Conservation (phyloP, 2,888 invertebrate species). For the Mythimna albipuncta region DNA sequence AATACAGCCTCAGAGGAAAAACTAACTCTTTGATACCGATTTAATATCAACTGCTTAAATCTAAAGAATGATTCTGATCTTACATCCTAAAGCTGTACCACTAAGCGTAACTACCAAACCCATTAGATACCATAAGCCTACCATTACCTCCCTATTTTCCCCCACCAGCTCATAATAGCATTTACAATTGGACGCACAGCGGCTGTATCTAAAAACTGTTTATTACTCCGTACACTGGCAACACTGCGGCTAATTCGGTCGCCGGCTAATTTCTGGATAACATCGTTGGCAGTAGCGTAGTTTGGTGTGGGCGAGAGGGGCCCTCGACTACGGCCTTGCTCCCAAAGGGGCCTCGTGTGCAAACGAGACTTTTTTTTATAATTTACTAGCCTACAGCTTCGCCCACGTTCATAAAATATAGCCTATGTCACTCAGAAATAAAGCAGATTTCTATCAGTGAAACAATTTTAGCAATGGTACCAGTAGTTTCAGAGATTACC, state of each 20-base stretch:
- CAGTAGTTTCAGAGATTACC: too few relatives aligned
- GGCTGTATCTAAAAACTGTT: slow-evolving; percentile 61
- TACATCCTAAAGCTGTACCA: slow-evolving; percentile 13
- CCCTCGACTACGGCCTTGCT: too few relatives aligned
- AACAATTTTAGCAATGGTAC: too few relatives aligned
- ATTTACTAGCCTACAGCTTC: too few relatives aligned
- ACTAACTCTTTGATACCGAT: neutral
- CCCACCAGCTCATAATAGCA: slow-evolving; percentile 37
- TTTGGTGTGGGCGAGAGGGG: too few relatives aligned
- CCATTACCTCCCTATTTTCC: slow-evolving; percentile 30
- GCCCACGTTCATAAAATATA: too few relatives aligned
- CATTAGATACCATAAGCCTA: slow-evolving; percentile 47
- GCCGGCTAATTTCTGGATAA: slow-evolving; percentile 75
- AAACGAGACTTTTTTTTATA: too few relatives aligned
- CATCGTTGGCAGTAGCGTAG: slow-evolving; percentile 50
- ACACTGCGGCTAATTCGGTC: slow-evolving; percentile 72
- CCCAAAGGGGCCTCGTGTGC: too few relatives aligned
- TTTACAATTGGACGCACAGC: slow-evolving; percentile 51
- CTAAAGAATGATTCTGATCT: neutral
- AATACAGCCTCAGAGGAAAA: too few relatives aligned
- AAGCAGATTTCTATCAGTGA: too few relatives aligned
- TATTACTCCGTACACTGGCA: slow-evolving; percentile 55
- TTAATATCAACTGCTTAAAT: neutral
- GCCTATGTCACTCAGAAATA: too few relatives aligned
- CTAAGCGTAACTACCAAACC: slow-evolving; percentile 29